Conservation (phyloP, 2,888 invertebrate species). For the Scotopteryx bipunctaria region DNA sequence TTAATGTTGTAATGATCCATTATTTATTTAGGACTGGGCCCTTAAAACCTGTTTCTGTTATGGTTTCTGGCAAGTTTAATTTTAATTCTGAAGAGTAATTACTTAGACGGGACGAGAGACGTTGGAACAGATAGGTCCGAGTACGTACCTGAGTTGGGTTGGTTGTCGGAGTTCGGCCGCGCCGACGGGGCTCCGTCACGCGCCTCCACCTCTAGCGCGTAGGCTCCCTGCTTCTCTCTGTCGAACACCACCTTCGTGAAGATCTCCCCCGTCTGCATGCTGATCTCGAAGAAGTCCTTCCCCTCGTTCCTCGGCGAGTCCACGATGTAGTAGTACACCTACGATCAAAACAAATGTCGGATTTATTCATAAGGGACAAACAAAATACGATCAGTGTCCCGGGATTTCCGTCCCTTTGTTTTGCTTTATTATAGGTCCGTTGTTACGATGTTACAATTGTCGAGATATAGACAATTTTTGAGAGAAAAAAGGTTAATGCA, state of each 20-base stretch:
- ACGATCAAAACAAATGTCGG: slow-evolving; percentile 47
- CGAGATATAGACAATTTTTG: slow-evolving; percentile 34
- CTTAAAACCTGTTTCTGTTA: slow-evolving; percentile 20
- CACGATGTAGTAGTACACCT: slow-evolving; percentile 97
- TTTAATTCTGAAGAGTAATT: slow-evolving; percentile 14
- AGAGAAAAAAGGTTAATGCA: slow-evolving; percentile 33
- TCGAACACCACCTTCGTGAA: slow-evolving; percentile 98
- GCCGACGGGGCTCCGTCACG: slow-evolving; percentile 98
- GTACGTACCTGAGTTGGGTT: slow-evolving; percentile 96
- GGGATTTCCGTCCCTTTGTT: slow-evolving; percentile 48
- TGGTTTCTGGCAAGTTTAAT: slow-evolving; percentile 12
- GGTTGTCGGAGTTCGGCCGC: slow-evolving; percentile 95
- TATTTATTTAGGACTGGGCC: slow-evolving; percentile 33
- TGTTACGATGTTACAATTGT: slow-evolving; percentile 37
- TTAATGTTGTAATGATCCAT: slow-evolving; percentile 21
- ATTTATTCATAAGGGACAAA: slow-evolving; percentile 50
- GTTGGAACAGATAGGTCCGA: slow-evolving; percentile 18
- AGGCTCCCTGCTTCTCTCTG: slow-evolving; percentile 98
- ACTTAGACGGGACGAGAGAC: neutral
- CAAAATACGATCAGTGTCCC: slow-evolving; percentile 45
- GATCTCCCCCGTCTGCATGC: slow-evolving; percentile 97
- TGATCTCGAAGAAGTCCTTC: slow-evolving; percentile 98
- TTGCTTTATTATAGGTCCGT: slow-evolving; percentile 43
- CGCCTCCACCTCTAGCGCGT: slow-evolving; percentile 98
- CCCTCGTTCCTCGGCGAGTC: slow-evolving; percentile 96